Conservation (phyloP, 2,797 vertebrate genomes). For the Neoniphon sammara region DNA sequence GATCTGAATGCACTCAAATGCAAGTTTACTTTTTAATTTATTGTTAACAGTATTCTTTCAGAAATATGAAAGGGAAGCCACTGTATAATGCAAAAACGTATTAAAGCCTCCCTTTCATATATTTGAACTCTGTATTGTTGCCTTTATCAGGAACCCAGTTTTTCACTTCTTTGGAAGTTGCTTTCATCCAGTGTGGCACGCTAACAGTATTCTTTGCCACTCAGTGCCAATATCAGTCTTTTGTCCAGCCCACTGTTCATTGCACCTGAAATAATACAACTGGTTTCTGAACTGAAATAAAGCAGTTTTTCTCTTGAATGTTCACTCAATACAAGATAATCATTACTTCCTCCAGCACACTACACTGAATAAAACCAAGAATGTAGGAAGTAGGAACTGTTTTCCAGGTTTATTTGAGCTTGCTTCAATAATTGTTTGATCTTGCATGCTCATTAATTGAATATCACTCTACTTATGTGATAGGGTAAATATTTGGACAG, state of each 20-base stretch:
- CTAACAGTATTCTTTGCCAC: constrained; percentile 14
- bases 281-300: constrained; percentile 11
- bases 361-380: constrained; percentile 13
- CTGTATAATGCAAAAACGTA: too few species aligned
- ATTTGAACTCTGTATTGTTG: not conserved
- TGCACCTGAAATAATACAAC: constrained; percentile 1
- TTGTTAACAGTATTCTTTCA: constrained; percentile 10
- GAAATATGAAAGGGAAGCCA: too few species aligned
- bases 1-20: constrained; percentile 14
- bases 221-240: constrained; percentile 28
- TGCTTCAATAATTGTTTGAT: not conserved
- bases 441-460: constrained; percentile 12
- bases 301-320: not conserved
- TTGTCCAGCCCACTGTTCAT: constrained; percentile 14
- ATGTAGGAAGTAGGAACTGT: constrained; percentile 2
- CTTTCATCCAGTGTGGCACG: too few species aligned
- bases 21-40: constrained; percentile 11
- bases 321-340: not conserved
- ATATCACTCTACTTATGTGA: constrained; percentile 36
- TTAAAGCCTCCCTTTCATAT: too few species aligned
- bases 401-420: not conserved
- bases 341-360: not conserved
- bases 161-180: too few species aligned
- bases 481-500: constrained; percentile 62
- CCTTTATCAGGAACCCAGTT: too few species aligned